phyloP scores from a whole-genome alignment of 2,888 invertebrate genomes.

The Augochlorella aurata region DNA sequence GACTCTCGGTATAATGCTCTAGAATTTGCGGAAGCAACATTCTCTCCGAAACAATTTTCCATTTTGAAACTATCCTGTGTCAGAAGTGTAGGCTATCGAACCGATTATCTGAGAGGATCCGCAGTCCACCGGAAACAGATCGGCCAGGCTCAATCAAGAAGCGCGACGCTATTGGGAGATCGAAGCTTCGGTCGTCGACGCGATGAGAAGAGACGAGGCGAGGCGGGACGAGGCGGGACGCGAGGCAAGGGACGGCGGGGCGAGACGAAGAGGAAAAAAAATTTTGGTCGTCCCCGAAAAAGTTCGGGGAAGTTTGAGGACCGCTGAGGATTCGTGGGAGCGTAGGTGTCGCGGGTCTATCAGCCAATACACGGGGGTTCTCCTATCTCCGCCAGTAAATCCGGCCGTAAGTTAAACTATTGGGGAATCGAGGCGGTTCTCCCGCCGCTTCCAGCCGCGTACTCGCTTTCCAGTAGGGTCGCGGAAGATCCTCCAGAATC shows the following conservation, averaged over 20 bases:
- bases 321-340: slow-evolving; percentile 70
- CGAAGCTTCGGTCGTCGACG: neutral
- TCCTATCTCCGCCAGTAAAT: slow-evolving; percentile 81
- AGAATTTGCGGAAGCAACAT: too few relatives aligned
- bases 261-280: neutral
- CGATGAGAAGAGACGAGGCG: too few relatives aligned
- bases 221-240: too few relatives aligned
- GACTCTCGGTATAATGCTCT: too few relatives aligned
- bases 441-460: slow-evolving; percentile 63
- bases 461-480: slow-evolving; percentile 65
- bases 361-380: slow-evolving; percentile 74
- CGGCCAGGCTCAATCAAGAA: neutral
- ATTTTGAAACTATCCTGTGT: too few relatives aligned
- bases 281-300: slow-evolving; percentile 3
- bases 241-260: too few relatives aligned
- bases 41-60: too few relatives aligned
- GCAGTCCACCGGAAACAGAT: neutral
- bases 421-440: slow-evolving; percentile 78
- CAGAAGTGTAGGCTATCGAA: too few relatives aligned
- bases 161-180: neutral
- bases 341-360: slow-evolving; percentile 78
- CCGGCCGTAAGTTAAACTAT: slow-evolving; percentile 82
- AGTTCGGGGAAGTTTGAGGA: slow-evolving; percentile 69
- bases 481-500: slow-evolving; percentile 78
- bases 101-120: neutral